Evolutionary conservation across 1,140 invertebrate species (phyloP).

Genomic region (Plutomurus gul): DNA sequence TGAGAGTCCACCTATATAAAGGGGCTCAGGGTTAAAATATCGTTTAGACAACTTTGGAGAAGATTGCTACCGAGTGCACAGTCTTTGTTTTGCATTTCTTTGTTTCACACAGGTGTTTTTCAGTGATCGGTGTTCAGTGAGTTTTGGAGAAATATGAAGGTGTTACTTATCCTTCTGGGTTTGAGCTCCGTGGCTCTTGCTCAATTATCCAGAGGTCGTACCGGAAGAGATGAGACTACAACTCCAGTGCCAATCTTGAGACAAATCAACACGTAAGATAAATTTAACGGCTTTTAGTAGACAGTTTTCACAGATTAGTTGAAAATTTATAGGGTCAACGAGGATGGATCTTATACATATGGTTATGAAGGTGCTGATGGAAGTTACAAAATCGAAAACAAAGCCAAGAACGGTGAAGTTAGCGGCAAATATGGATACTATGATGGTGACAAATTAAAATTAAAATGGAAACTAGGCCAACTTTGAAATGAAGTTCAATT

Average conservation of each 20-base stretch:
- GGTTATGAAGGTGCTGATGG: constrained; percentile 88
- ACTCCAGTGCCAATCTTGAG: constrained; percentile 79
- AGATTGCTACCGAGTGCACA: neutral
- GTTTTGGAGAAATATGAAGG: neutral
- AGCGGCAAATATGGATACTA: constrained; percentile 72
- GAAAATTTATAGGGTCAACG: constrained; percentile 66
- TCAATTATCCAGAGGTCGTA: neutral
- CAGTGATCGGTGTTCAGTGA: neutral
- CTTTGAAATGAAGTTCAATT: neutral
- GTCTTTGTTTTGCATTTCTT: neutral
- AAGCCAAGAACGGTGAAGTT: constrained; percentile 74
- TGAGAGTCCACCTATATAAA: constrained; percentile 31
- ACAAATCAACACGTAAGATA: constrained; percentile 68
- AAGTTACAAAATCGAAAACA: constrained; percentile 90
- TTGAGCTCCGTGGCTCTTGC: constrained; percentile 24
- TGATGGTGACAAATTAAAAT: constrained; percentile 53
- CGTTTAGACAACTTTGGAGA: neutral
- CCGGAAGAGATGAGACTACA: constrained; percentile 55
- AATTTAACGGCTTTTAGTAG: too few species aligned
- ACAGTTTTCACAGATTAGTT: constrained; percentile 39
- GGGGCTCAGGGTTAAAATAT: constrained; percentile 27
- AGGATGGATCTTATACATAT: constrained; percentile 83
- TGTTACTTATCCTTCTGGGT: neutral
- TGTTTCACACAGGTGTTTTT: neutral
- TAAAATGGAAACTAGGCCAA: neutral